A percentile compares a stretch with the other conserved stretches of the same genome.
Evolutionary conservation across 2,797 vertebrate species (phyloP).

Genomic region (Leucoraja ocellata): DNA sequence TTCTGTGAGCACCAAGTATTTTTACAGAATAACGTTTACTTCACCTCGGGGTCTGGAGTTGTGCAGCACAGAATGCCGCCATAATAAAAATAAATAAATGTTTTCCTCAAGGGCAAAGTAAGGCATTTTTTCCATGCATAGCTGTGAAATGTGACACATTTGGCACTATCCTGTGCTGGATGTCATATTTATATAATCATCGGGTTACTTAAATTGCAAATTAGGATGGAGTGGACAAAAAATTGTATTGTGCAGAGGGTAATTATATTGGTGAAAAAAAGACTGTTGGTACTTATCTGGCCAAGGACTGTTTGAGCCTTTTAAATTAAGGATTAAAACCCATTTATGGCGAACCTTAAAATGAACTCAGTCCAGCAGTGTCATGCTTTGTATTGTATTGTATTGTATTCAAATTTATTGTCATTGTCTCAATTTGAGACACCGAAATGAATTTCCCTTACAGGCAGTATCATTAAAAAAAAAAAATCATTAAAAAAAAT

Average conservation of each 20-base stretch:
- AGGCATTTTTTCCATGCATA: neutral
- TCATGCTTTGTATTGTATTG: neutral
- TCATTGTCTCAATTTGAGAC: no score
- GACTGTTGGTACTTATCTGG: neutral
- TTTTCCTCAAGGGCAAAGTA: neutral
- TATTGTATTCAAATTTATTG: no score
- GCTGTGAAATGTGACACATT: neutral
- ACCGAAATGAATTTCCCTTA: no score
- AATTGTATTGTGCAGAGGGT: neutral
- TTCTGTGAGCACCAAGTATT: neutral
- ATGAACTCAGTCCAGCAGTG: neutral
- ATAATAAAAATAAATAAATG: slow-evolving; percentile 12
- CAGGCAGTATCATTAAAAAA: no score
- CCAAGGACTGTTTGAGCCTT: neutral
- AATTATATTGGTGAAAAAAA: neutral
- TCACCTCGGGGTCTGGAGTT: neutral
- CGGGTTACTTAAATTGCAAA: neutral
- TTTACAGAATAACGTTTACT: neutral
- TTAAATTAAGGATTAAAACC: slow-evolving; percentile 19
- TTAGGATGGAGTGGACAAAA: neutral
- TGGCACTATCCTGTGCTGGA: neutral
- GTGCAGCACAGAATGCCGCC: neutral
- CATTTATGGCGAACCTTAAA: slow-evolving; percentile 20
- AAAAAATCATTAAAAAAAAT: no score
- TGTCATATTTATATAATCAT: slow-evolving; percentile 3